Percentiles rank a stretch among this genome's conserved stretches.
phyloP scores from a whole-genome alignment of 1,140 invertebrate genomes.

The Drosophila watanabei region DNA sequence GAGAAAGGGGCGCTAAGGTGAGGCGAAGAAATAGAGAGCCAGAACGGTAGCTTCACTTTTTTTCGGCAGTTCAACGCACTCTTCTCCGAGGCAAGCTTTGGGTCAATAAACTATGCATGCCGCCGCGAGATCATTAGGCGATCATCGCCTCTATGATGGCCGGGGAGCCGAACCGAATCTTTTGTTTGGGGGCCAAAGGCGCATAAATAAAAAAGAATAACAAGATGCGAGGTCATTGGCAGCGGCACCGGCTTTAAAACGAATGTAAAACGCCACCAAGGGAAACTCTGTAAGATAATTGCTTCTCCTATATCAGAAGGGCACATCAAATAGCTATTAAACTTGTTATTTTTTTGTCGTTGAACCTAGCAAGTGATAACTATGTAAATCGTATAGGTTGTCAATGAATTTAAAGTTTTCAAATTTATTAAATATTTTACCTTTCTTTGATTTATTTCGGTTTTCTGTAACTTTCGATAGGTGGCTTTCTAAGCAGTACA shows the following conservation, averaged over 20 bases:
- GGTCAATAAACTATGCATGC: conserved; percentile 77
- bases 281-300: conserved; percentile 25
- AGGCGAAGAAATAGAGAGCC: conserved; percentile 65
- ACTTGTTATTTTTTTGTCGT: neutral
- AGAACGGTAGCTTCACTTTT: conserved; percentile 74
- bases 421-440: neutral
- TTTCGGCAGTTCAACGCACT: conserved; percentile 75
- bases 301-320: neutral
- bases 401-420: neutral
- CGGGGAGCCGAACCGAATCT: conserved; percentile 54
- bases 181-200: conserved; percentile 55
- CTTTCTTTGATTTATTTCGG: neutral
- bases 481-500: neutral
- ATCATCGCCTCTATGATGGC: conserved; percentile 42
- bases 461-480: neutral
- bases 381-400: too few relatives aligned
- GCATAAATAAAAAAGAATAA: conserved; percentile 56
- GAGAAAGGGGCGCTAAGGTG: conserved; percentile 22
- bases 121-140: conserved; percentile 49
- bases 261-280: conserved; percentile 45
- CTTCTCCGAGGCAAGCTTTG: conserved; percentile 66
- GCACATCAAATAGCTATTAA: neutral
- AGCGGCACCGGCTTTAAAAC: conserved; percentile 43
- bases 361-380: neutral
- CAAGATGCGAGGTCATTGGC: conserved; percentile 65